Conservation (phyloP, 2,113 vertebrate species). For the Brachyhypopomus occidentalis region DNA sequence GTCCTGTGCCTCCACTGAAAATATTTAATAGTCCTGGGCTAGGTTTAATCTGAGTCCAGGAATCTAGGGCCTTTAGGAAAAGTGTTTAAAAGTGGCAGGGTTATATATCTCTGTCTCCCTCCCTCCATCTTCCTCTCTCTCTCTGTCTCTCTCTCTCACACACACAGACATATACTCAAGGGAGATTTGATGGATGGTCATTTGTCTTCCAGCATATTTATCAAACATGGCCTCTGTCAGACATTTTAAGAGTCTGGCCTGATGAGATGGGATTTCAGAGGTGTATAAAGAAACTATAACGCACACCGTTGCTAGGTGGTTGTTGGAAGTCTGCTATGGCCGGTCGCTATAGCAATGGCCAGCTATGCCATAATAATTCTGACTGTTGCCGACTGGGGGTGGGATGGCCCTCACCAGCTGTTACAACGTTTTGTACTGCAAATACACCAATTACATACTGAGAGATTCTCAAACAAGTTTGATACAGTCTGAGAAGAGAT, state of each 20-base stretch:
- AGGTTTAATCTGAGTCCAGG: constrained; percentile 1
- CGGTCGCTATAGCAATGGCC: neutral
- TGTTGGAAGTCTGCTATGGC: neutral
- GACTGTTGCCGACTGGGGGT: neutral
- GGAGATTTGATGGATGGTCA: neutral
- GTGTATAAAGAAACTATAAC: neutral
- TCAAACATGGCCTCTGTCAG: constrained; percentile 14
- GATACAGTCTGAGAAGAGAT: too few species aligned
- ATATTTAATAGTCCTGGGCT: neutral
- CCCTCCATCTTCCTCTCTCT: neutral
- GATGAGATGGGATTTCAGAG: neutral
- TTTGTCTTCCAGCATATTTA: constrained; percentile 11
- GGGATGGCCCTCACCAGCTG: too few species aligned
- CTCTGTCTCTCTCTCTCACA: constrained; percentile 5
- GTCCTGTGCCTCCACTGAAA: neutral
- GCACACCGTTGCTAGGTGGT: neutral
- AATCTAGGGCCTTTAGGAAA: neutral
- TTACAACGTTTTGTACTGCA: too few species aligned
- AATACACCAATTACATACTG: too few species aligned
- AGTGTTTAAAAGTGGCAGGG: neutral
- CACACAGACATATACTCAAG: neutral
- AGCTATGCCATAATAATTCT: neutral
- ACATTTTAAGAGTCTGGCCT: constrained; percentile 19
- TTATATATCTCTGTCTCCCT: constrained; percentile 14
- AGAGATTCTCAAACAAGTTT: too few species aligned